Conservation (phyloP, 2,113 vertebrate species). For the Sturnira hondurensis region DNA sequence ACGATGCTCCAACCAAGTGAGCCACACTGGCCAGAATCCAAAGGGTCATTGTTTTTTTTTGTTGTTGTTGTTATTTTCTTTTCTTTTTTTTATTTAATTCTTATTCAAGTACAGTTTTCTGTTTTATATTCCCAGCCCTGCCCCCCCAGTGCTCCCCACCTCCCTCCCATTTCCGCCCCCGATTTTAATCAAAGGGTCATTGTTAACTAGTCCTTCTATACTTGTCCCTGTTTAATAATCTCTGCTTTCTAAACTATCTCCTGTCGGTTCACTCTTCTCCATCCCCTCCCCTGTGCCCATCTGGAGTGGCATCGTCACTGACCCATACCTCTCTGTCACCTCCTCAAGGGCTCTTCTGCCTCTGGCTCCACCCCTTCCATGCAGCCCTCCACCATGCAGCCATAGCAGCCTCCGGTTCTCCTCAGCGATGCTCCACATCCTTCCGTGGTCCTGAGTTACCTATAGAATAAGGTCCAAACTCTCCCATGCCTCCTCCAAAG, state of each 20-base stretch:
- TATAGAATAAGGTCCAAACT: background rate
- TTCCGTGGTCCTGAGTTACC: background rate
- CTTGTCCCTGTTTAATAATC: background rate
- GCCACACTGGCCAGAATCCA: background rate
- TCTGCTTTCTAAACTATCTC: background rate
- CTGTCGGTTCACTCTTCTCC: background rate
- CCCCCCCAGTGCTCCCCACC: too few species aligned
- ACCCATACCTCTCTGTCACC: background rate
- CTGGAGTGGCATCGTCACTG: background rate
- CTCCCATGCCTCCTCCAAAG: background rate
- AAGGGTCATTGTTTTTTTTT: background rate
- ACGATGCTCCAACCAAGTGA: too few species aligned
- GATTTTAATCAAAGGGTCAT: background rate
- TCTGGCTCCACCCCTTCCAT: rapidly evolving
- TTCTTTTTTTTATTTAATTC: too few species aligned
- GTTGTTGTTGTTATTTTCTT: too few species aligned
- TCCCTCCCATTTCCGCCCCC: too few species aligned
- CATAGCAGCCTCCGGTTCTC: background rate
- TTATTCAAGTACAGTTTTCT: too few species aligned
- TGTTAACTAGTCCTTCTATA: background rate
- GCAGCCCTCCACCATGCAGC: background rate
- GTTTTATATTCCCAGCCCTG: too few species aligned
- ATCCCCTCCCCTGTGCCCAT: background rate
- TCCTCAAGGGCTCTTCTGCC: background rate
- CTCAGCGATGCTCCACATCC: background rate